Base-by-base conservation (phyloP, 2,888 invertebrate genomes). In the Apamea epomidion region DNA sequence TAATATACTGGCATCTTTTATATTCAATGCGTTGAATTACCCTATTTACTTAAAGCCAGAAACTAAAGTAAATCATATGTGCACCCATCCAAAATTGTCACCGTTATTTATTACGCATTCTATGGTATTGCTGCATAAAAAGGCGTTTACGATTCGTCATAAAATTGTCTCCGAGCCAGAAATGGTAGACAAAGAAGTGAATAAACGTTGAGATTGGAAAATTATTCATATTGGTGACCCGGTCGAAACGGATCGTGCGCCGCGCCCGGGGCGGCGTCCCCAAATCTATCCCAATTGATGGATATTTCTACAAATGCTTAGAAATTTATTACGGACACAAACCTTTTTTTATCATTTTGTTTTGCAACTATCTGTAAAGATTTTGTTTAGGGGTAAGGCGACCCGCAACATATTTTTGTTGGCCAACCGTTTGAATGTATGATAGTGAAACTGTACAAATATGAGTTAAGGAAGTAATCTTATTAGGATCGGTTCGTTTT, bases 141-240 rank as follows among this genome's bases (percentile, higher is more conserved):
- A 91, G 89, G 90, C 91, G 90, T 94, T 94, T 92, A 93, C 91
- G 92, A 93, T 91, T 91, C 90, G 88, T 91, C 92, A 92, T 92
- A 93, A 94, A 95, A 93, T 92, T 92, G 92, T 93, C 91, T 92
- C 88, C 76, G 91, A 86, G 91, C 90, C 92, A 93, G 92, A 92
- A 92, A 91, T 87, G 90, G 83, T 90, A 92, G 91, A 94, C 93
- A 94, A 94, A 94, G 92, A 91, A 93, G 92, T 92, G 93, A 92
- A 93, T 94, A 93, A 94, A 93, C 91, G 93, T 90, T 86, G 92
- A 92, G 92, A 95, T 95, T 93, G 94, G 93, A 93, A 94, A 95
- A 96, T 95, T 95, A 95, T 95, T 95, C 95, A 95, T 95, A 95
- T 92, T 93, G 91, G 94, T 92, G 94, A 93, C 92, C 93, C 92